Evolutionary conservation across 2,113 vertebrate species (phyloP).

Genomic region (Nycticryphes semicollaris): DNA sequence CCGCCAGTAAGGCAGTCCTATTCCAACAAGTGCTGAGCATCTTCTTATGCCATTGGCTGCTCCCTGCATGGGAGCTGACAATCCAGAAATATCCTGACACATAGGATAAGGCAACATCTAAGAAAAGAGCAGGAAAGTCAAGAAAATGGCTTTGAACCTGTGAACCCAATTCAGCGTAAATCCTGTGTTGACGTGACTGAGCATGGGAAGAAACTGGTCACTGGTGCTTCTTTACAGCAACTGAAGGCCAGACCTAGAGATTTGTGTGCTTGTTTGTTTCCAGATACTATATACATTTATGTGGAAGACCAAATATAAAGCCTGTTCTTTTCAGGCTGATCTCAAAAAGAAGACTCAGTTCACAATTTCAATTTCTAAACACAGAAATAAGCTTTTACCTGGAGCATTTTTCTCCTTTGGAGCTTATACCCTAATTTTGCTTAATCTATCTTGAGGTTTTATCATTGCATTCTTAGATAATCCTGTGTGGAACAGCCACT

Average conservation of each 20-base stretch:
- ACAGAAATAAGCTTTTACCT: constrained; percentile 20
- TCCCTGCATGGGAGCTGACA: not conserved
- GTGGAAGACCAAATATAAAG: not conserved
- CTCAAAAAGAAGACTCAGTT: not conserved
- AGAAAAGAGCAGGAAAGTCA: constrained; percentile 10
- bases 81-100: constrained; percentile 14
- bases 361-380: not conserved
- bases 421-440: not conserved
- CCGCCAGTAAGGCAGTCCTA: not conserved
- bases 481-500: not conserved
- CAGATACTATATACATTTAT: not conserved
- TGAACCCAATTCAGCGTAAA: constrained; percentile 9
- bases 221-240: not conserved
- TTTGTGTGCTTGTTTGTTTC: not conserved
- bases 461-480: not conserved
- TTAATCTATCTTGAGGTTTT: not conserved
- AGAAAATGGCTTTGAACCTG: constrained; percentile 30
- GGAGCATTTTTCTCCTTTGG: not conserved
- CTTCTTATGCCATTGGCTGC: constrained; percentile 7
- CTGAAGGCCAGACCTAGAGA: not conserved
- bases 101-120: constrained; percentile 25
- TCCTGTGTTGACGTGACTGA: not conserved
- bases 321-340: not conserved
- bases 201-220: not conserved
- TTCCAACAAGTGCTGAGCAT: not conserved